These are phyloP conservation scores for Gnathonemus echidnorhynchus DNA, from an alignment of 2,113 vertebrate genomes.

Conservation along the genomic window DNA sequence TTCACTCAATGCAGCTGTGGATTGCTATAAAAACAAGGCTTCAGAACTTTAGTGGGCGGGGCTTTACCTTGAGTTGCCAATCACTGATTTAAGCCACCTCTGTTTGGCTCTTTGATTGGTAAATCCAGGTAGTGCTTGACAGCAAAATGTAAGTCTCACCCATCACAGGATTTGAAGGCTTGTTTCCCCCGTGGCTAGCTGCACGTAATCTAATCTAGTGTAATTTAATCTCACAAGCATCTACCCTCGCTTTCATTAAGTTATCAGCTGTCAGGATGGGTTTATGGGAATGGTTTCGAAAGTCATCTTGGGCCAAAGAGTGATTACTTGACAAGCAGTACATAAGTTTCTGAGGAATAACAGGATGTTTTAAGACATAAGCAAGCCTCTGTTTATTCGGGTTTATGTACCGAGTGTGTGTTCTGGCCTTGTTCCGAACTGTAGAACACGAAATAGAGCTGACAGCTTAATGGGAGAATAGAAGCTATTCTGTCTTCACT, in stretches of 20 bases:
- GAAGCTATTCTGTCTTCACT: neutral
- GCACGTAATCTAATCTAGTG: neutral
- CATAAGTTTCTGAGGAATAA: neutral
- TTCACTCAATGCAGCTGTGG: neutral
- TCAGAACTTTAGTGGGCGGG: neutral
- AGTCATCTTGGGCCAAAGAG: neutral
- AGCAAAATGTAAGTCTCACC: neutral
- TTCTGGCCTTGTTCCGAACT: conserved; percentile 9
- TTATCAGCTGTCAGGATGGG: neutral
- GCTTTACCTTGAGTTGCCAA: neutral
- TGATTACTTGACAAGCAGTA: neutral
- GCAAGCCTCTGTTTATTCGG: neutral
- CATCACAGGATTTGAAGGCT: neutral
- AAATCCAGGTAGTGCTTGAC: neutral
- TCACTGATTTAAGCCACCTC: neutral
- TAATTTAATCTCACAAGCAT: neutral
- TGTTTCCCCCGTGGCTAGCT: neutral
- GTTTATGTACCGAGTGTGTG: neutral
- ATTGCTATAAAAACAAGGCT: neutral
- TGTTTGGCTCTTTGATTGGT: neutral
- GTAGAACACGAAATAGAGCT: neutral
- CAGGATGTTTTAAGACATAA: neutral
- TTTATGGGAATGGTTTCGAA: neutral
- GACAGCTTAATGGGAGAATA: neutral
- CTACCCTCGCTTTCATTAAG: neutral